Base-by-base conservation (phyloP, 2,797 vertebrate genomes). In the Epinephelus awoara region DNA sequence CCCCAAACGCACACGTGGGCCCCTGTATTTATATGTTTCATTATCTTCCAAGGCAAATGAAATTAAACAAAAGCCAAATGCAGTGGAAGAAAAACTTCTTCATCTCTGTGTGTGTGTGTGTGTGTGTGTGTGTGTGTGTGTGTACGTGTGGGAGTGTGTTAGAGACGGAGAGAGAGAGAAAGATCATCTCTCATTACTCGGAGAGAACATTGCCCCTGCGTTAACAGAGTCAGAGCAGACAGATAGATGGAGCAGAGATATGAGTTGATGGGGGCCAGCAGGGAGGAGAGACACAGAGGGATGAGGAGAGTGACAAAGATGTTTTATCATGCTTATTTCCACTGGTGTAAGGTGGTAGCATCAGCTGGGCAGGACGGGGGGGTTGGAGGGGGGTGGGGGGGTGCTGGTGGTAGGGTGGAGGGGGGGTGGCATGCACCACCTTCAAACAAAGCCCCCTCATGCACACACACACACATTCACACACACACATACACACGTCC, bases 361-460 rank as follows among this genome's bases (percentile, higher is more conserved):
- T 90, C 79, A 79, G 68, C 78, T 75, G 80, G 84, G 82, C 69
- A 72, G 79, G 82, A 75, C 29, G 0, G 65, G 51, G 69, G 19
- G 19, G 61, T 11, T 10, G 40, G 10, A 2, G 10, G 29, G 64
- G 21, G 11, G 40, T 2, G 40, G 40, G 11, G 40, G 10, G 40
- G 40, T 34, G 17, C n/a, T 10, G 75, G 77, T 51, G 73, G 83
- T 69, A 63, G 58, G 9, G 67, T 19, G 58, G 77, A n/a, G 64
- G 70, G 52, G 65, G 52, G 67, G 75, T 73, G 78, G 90, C 80
- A 64, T 75, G 77, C 80, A 85, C 87, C 90, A 95, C 94, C 93
- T 95, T 95, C 90, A 92, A 93, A 95, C 94, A 94, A 95, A 95
- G 94, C 90, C 90, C 90, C 91, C 93, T 90, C 87, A 56, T 25